Percentiles rank a stretch among this genome's conserved stretches.
Evolutionary conservation across 2,113 vertebrate species (phyloP).

Genomic region (Heloderma charlesbogerti): DNA sequence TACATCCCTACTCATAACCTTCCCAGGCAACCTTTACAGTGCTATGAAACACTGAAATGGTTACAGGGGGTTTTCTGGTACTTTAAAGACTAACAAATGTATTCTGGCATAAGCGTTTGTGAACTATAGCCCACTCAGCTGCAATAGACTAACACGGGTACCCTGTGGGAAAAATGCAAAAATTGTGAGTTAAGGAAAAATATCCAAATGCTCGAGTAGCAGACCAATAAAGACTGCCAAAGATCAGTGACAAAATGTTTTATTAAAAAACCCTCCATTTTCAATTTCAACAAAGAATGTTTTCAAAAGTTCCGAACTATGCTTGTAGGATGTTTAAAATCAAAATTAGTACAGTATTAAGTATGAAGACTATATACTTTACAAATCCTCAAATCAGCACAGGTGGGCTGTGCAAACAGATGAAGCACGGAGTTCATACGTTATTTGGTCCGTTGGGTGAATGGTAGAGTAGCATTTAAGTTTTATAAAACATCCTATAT

Average conservation of each 20-base stretch:
- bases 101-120: too few relatives aligned
- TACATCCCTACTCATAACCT: too few relatives aligned
- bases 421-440: constrained; percentile 78
- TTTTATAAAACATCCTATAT: constrained; percentile 89
- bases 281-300: constrained; percentile 67
- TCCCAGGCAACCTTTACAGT: not conserved
- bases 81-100: too few relatives aligned
- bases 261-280: constrained; percentile 75
- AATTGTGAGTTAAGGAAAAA: too few relatives aligned
- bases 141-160: not conserved
- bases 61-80: too few relatives aligned
- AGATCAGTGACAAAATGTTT: constrained; percentile 68
- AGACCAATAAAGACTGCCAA: constrained; percentile 63
- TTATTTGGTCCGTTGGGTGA: constrained; percentile 87
- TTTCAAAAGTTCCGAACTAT: constrained; percentile 58
- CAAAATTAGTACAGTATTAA: constrained; percentile 56
- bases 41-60: not conserved
- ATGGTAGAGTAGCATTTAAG: constrained; percentile 80
- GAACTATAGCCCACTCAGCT: too few relatives aligned
- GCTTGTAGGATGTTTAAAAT: constrained; percentile 65
- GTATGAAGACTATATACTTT: constrained; percentile 61
- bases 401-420: constrained; percentile 65
- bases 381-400: constrained; percentile 61
- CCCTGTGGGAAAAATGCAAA: not conserved
- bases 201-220: constrained; percentile 10